Evolutionary conservation across 1,140 invertebrate genomes (phyloP), one percentile per base, ranked within the genome.

Genomic region (Glossosoma conforme): DNA sequence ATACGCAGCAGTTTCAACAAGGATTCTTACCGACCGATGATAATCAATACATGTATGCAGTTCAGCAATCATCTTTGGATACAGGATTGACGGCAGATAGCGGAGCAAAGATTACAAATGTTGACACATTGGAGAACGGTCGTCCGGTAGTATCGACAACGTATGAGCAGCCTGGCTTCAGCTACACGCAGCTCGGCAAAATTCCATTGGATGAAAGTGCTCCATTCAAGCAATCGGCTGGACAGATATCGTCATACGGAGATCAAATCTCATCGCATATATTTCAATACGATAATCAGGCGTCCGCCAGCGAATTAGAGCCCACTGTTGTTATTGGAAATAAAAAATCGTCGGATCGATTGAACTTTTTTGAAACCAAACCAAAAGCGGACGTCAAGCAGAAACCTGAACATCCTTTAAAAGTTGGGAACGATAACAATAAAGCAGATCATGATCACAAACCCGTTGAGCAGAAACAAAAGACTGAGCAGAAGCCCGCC

Each of bases 91-190:
- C 24, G n/a, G n/a, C 13, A 25, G 33, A 40, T 21, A 25, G 21
- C 6, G 20, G n/a, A 14, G 46, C 22, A 25, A 13, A 19, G 19
- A 15, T 21, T n/a, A 37, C 18, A 21, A 33, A 15, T 30, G 20
- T 15, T 51, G 13, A 44, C 35, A 2, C 20, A 51, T n/a, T 11
- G 28, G 18, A 38, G 15, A 5, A 41, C 24, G 49, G 41, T 1
- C 30, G 52, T 42, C 13, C 21, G 3, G 45, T 54, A 13, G 30
- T 20, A 8, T 25, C 28, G 11, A 33, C 36, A 2, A 44, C 36
- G 21, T 52, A 20, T 46, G 50, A 53, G 15, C 50, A 53, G 21
- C 50, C 50, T 2, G 44, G 30, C 17, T 53, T 53, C 42, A 53
- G 50, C 0, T 57, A 57, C 18, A 53, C 50, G 11, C 50, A 57